Evolutionary conservation across 2,797 vertebrate genomes (phyloP), one percentile per base, ranked within the genome.

Genomic region (Chelon labrosus): DNA sequence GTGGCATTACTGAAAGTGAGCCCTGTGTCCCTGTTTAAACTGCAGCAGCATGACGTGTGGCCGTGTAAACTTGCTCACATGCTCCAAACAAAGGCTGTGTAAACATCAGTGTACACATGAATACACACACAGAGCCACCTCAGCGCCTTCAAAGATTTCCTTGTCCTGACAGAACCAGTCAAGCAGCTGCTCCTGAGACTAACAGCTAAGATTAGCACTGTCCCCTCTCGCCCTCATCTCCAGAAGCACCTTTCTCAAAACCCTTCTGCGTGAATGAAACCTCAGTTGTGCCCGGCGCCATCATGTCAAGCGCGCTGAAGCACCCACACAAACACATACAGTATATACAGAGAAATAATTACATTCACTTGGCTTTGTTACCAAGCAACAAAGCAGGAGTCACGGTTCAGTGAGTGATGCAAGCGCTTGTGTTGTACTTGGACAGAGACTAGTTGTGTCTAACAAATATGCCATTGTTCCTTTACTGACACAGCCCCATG

Each of bases 401-500:
- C 56, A 75, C 12, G 63, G 54, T 79, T 83, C 70, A 84, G 58
- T 19, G 63, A 60, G 69, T 46, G 74, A 82, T 75, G 53, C 58
- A 64, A 80, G 75, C 55, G 39, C 51, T 73, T 72, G 79, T 77
- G 82, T 77, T 80, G 53, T 66, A 6, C 71, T 82, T 83, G 78
- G 73, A 88, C 75, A 77, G 60, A 79, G 73, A 70, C 74, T 51
- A 73, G 68, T 81, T 88, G 79, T 91, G 76, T 80, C 49, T 35
- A 42, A 92, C 84, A 90, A 77, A 85, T 80, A 61, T 41, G 44
- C 49, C 74, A 69, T 87, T 91, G 88, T 91, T 86, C 46, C 79
- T 57, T 59, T 56, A 57, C 49, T 70, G 72, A 80, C 65, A 86
- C 58, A 25, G 64, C 44, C 76, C 82, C 38, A 51, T 9, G 73